These are phyloP conservation scores for Mythimna loreyi DNA, from an alignment of 2,888 invertebrate genomes.

Conservation along the genomic window DNA sequence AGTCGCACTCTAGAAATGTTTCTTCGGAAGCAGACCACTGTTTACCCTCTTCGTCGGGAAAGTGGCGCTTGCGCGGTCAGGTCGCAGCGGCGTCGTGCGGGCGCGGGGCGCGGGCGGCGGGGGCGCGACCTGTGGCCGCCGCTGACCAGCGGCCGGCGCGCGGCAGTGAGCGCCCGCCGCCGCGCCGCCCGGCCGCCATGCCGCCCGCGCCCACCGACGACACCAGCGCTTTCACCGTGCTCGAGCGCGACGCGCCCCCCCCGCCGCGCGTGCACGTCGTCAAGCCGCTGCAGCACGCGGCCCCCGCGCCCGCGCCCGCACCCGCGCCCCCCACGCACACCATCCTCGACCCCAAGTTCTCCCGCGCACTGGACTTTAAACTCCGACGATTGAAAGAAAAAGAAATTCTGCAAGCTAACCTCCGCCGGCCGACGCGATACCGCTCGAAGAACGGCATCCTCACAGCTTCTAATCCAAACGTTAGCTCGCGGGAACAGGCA, in stretches of 20 bases:
- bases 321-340: conserved; percentile 67
- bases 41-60: conserved; percentile 62
- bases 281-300: conserved; percentile 46
- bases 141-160: conserved; percentile 67
- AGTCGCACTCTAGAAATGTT: conserved; percentile 39
- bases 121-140: conserved; percentile 44
- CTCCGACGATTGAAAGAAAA: conserved; percentile 93
- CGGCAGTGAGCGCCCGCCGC: conserved; percentile 62
- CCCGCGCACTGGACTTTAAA: conserved; percentile 93
- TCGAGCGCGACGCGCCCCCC: conserved; percentile 63
- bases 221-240: conserved; percentile 78
- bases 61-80: conserved; percentile 78
- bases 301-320: conserved; percentile 57
- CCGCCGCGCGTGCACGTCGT: conserved; percentile 51
- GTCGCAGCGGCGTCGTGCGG: conserved; percentile 62
- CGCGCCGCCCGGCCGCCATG: conserved; percentile 71
- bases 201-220: conserved; percentile 75
- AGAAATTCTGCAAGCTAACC: conserved; percentile 82
- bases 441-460: conserved; percentile 75
- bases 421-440: conserved; percentile 76
- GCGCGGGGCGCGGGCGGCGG: background rate
- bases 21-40: conserved; percentile 50
- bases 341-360: conserved; percentile 90
- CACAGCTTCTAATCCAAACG: conserved; percentile 91
- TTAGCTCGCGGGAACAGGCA: conserved; percentile 78